Evolutionary conservation across 2,888 invertebrate species (phyloP).

Genomic region (Caenorhabditis sp.): DNA sequence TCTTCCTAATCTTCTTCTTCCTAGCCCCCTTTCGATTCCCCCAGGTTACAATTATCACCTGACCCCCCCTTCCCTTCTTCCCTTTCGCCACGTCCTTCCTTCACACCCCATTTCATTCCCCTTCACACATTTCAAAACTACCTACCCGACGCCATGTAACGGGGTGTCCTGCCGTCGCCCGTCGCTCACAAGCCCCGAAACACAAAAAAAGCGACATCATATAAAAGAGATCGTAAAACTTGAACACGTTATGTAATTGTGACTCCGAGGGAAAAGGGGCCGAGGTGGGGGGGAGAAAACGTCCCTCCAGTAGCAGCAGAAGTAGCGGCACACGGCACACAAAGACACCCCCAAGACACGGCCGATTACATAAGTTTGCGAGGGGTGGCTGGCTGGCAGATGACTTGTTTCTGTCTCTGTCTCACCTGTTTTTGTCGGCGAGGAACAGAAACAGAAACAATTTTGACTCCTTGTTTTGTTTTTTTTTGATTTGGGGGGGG

Average conservation of each 20-base stretch:
- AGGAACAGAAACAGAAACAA: constrained; percentile 10
- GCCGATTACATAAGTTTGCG: constrained; percentile 55
- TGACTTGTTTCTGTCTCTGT: constrained; percentile 46
- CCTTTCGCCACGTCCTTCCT: constrained; percentile 4
- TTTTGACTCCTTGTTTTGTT: neutral
- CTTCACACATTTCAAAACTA: constrained; percentile 13
- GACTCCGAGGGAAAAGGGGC: too few species aligned
- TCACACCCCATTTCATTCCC: neutral
- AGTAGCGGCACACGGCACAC: constrained; percentile 28
- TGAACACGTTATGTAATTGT: constrained; percentile 46
- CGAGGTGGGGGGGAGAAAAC: constrained; percentile 29
- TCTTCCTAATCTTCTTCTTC: too few species aligned
- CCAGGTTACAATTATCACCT: constrained; percentile 1
- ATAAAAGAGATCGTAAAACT: constrained; percentile 21
- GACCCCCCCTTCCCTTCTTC: neutral
- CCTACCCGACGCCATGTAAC: constrained; percentile 5
- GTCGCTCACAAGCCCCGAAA: too few species aligned
- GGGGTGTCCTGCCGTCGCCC: too few species aligned
- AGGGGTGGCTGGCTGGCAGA: constrained; percentile 28
- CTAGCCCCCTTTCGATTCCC: too few species aligned
- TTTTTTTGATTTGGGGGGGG: neutral
- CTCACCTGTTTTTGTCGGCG: neutral
- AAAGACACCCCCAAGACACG: constrained; percentile 36
- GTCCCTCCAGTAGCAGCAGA: constrained; percentile 37
- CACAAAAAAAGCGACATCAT: neutral